phyloP scores from a whole-genome alignment of 2,888 invertebrate species.

The Lithodes maja region DNA sequence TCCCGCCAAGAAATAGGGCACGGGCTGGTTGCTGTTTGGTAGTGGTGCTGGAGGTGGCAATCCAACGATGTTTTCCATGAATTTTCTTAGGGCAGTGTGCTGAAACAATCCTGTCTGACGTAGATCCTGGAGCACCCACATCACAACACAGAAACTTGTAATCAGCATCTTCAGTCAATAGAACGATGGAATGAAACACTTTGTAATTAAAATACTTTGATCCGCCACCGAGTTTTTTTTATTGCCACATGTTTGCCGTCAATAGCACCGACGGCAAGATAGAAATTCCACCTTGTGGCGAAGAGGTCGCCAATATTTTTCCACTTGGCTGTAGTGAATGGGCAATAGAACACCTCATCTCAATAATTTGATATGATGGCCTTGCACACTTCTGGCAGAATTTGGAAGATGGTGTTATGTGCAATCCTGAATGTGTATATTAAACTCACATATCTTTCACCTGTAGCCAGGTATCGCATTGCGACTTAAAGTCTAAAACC shows the following conservation, averaged over 20 bases:
- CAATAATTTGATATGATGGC: not conserved
- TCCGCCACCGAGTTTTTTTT: no score
- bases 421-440: not conserved
- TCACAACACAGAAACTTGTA: no score
- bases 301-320: not conserved
- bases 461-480: slow-evolving; percentile 11
- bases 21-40: not conserved
- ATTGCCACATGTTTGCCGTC: no score
- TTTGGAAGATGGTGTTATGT: not conserved
- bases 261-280: not conserved
- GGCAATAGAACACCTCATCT: slow-evolving; percentile 8
- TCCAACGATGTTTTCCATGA: slow-evolving; percentile 10
- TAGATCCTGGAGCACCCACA: no score
- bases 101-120: no score
- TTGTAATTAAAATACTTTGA: slow-evolving; percentile 4
- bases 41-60: not conserved
- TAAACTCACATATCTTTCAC: not conserved
- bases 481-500: not conserved
- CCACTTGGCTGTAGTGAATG: not conserved
- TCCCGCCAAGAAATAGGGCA: slow-evolving; percentile 7
- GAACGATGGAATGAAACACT: slow-evolving; percentile 11
- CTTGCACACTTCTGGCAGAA: not conserved
- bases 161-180: not conserved
- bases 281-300: slow-evolving; percentile 1
- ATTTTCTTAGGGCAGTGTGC: no score